Conservation (phyloP, 2,888 invertebrate species). For the Endomychus coccineus region DNA sequence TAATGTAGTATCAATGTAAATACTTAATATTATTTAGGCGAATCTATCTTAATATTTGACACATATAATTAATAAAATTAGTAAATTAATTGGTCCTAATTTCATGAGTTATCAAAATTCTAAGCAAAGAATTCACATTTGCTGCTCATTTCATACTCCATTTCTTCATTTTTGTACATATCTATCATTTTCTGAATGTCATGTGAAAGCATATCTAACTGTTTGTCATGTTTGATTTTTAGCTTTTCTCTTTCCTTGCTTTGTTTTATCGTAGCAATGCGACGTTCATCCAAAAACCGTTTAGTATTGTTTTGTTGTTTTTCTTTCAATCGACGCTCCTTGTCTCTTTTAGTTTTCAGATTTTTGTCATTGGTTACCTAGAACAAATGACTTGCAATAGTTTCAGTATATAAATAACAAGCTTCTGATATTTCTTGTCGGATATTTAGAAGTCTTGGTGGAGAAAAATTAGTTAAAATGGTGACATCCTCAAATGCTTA, state of each 20-base stretch:
- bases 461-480: too few relatives aligned
- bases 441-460: too few relatives aligned
- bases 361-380: conserved; percentile 81
- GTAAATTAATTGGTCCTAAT: too few relatives aligned
- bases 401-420: too few relatives aligned
- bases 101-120: too few relatives aligned
- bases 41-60: too few relatives aligned
- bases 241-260: conserved; percentile 87
- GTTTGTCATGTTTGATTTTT: conserved; percentile 85
- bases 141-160: conserved; percentile 81
- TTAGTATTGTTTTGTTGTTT: conserved; percentile 97
- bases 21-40: too few relatives aligned
- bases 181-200: conserved; percentile 87
- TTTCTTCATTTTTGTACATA: conserved; percentile 89
- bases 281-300: conserved; percentile 93
- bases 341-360: conserved; percentile 92
- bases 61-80: too few relatives aligned
- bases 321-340: conserved; percentile 86
- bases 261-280: conserved; percentile 81
- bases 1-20: too few relatives aligned
- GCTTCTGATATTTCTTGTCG: too few relatives aligned
- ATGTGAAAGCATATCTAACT: conserved; percentile 79
- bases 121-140: conserved; percentile 88
- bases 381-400: too few relatives aligned
- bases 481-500: too few relatives aligned